Base-by-base conservation (phyloP, 2,113 vertebrate species). In the Carassius gibelio region DNA sequence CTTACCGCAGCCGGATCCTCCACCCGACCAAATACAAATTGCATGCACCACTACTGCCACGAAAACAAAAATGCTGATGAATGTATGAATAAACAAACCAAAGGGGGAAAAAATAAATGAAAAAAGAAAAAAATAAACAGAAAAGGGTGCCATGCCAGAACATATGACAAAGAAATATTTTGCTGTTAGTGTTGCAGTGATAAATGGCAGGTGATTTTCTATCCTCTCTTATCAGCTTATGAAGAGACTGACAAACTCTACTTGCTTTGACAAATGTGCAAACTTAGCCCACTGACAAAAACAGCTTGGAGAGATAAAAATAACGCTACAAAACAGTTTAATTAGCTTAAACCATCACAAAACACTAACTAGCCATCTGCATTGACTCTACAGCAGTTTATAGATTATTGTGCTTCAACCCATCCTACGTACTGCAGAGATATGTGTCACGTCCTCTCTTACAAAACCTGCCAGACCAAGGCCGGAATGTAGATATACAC, bases 1-100 rank as follows among this genome's bases (percentile, higher is more conserved):
- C 95, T 95, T 95, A 95, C 95, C 95, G 88, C 84, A 84, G 91
- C 87, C 36, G 92, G 89, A 88, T 90, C 90, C 86, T 90, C 91
- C 92, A 87, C 90, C 89, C 77, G 90, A 90, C 91, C 93, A 92
- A 92, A 88, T 59, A 93, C 91, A 94, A 86, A 93, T 66, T 92
- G 90, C 94, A 95, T 94, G 93, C 94, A 94, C 88, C 82, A 86
- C 88, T 82, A 85, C 74, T 84, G 85, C 71, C 69, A 87, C 79
- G 83, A 82, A 76, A 89, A 84, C 83, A 83, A 80, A 88, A 86
- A 86, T 85, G 81, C 89, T 87, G 69, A 88, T 69, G 61, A 86
- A 85, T 66, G 69, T 74, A 90, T 83, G 79, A 82, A 89, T 36
- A 61, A 88, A 75, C 45, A 84, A 84, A 81, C 82, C 23, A 15